Conservation (phyloP, 2,888 invertebrate species). For the Therioaphis trifolii region DNA sequence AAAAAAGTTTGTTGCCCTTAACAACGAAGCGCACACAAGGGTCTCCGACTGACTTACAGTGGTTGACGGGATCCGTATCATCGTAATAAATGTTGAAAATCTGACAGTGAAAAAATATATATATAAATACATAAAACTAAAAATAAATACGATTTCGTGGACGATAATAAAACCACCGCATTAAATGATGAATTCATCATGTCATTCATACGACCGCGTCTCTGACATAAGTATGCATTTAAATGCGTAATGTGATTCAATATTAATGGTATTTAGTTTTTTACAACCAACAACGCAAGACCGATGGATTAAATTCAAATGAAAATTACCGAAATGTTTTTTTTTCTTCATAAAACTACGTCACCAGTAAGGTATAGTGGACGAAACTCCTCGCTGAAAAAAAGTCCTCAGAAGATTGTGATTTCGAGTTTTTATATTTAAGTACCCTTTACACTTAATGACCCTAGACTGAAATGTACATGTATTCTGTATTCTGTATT, state of each 20-base stretch:
- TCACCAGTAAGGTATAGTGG: background rate
- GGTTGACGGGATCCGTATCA: background rate
- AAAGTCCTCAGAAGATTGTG: background rate
- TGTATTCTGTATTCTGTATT: slow-evolving; percentile 21
- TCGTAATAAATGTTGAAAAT: background rate
- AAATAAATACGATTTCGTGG: background rate
- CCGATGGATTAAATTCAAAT: slow-evolving; percentile 10
- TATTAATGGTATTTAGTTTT: slow-evolving; percentile 25
- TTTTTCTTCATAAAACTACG: background rate
- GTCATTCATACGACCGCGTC: background rate
- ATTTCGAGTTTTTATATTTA: slow-evolving; percentile 28
- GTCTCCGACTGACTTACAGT: background rate
- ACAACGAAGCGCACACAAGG: background rate
- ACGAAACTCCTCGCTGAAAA: background rate
- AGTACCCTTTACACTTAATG: slow-evolving; percentile 20
- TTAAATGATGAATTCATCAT: slow-evolving; percentile 29
- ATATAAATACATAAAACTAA: background rate
- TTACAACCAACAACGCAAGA: background rate
- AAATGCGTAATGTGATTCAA: background rate
- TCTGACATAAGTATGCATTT: background rate
- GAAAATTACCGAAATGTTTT: slow-evolving; percentile 24
- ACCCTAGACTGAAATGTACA: slow-evolving; percentile 31
- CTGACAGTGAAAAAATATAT: background rate
- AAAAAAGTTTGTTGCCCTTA: slow-evolving; percentile 21
- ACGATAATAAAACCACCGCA: background rate